Percentiles rank a stretch among this genome's conserved stretches.
Conservation (phyloP, 2,113 vertebrate species). For the Cervus canadensis region DNA sequence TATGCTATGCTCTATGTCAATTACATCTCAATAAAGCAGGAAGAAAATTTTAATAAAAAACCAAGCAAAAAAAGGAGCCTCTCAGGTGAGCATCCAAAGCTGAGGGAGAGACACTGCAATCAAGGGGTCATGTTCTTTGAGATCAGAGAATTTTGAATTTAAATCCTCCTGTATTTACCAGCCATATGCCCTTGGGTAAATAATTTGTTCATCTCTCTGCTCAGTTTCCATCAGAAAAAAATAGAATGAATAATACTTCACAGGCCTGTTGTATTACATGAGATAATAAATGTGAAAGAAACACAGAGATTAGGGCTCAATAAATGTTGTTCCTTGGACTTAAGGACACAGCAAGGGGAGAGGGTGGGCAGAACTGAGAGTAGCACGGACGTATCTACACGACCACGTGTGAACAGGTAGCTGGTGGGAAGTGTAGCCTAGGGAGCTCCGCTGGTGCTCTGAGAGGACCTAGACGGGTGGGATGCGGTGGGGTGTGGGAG, state of each 20-base stretch:
- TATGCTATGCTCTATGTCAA: neutral
- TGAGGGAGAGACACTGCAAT: neutral
- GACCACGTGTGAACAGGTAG: fast-evolving
- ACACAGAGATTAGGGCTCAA: neutral
- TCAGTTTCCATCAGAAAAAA: slow-evolving; percentile 15
- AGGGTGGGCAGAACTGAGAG: neutral
- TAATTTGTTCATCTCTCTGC: neutral
- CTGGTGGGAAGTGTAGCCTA: neutral
- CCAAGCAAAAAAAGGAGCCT: neutral
- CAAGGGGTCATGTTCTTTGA: neutral
- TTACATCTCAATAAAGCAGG: neutral
- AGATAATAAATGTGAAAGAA: slow-evolving; percentile 18
- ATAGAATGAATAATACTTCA: neutral
- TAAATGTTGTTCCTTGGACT: neutral
- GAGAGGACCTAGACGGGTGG: neutral
- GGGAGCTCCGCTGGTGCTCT: neutral
- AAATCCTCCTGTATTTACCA: neutral
- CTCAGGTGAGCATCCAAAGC: neutral
- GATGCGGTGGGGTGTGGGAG: neutral
- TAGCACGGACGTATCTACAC: fast-evolving
- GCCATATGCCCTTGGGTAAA: neutral
- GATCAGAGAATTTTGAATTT: neutral
- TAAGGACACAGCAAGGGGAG: neutral
- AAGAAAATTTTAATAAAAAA: neutral
- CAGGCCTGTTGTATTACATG: neutral